Base-by-base conservation (phyloP, 64 coral and sea anemone genomes). In the Stichodactyla helianthus region DNA sequence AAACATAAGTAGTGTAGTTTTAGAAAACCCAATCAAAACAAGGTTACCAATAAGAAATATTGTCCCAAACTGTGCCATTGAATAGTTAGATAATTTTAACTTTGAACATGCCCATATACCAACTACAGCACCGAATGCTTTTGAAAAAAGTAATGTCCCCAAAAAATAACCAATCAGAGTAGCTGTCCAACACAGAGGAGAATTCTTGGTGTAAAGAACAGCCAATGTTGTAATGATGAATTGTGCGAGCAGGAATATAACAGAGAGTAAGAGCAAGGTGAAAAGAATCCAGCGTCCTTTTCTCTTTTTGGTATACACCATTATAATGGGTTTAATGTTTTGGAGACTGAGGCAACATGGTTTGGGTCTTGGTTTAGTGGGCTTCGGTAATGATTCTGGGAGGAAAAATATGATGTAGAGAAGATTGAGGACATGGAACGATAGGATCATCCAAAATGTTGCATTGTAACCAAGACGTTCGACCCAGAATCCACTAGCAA, bases 1-100 rank as follows among this genome's bases (percentile, higher is more conserved):
- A 89, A 98, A 98, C 92, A 98, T 98, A 52, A 90, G 88, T 20
- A 94, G 19, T 76, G 92, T 98, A 52, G 56, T 98, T 52, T 85
- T 91, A 17, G 94, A 96, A 52, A 96, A 79, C 63, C 94, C 94
- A 88, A 93, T 93, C 87, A 96, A 88, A 86, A 86, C 70, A 28
- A 96, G 81, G 31, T 54, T 61, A 31, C 71, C 91, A 63, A 96
- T 77, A 15, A 96, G 70, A 87, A 90, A 96, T 54, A 96, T 19
- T 53, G 82, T 81, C 71, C 94, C 94, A 62, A 96, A 87, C 58
- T 96, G 94, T 61, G 88, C 79, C 27, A 86, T 83, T 50, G 91
- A 82, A 65, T 93, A 96, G 59, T 96, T 96, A 7, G 91, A 87
- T 63, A 96, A 79, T 54, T 86, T 76, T 20, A 90, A 84, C 57